Percentiles rank a stretch among this genome's conserved stretches.
Evolutionary conservation across 2,797 vertebrate species (phyloP).

Genomic region (Aythya fuligula): DNA sequence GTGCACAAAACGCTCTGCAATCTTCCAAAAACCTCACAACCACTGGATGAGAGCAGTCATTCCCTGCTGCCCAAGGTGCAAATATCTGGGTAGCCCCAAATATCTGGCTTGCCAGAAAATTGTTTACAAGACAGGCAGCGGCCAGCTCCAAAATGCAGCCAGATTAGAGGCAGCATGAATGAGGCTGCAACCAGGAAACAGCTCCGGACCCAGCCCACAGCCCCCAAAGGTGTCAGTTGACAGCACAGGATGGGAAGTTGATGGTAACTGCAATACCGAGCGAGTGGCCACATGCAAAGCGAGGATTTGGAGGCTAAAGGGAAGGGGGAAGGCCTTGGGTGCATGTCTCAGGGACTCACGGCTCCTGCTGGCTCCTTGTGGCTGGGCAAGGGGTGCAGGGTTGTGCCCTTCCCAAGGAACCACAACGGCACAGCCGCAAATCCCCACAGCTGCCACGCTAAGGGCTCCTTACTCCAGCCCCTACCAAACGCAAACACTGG

Average conservation of each 20-base stretch:
- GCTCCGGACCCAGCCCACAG: neutral
- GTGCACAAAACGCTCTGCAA: rapidly evolving
- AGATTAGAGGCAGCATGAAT: neutral
- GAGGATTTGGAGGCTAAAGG: neutral
- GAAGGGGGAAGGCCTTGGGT: constrained; percentile 14
- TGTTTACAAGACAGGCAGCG: neutral
- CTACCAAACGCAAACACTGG: neutral
- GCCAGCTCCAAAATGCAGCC: neutral
- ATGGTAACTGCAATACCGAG: neutral
- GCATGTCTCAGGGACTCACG: neutral
- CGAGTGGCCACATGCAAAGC: neutral
- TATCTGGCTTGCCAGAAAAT: neutral
- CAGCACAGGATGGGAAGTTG: constrained; percentile 7
- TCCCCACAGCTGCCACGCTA: neutral
- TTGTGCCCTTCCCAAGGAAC: neutral
- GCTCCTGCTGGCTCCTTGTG: neutral
- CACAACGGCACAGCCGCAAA: neutral
- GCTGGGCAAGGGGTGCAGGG: neutral
- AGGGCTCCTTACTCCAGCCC: neutral
- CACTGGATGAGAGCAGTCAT: neutral
- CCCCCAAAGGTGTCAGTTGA: constrained; percentile 41
- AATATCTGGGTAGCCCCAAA: neutral
- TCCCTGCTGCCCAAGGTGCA: neutral
- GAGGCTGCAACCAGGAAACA: neutral
- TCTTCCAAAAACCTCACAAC: neutral